Evolutionary conservation across 2,797 vertebrate genomes (phyloP), one percentile per base, ranked within the genome.

Genomic region (Hypotaenidia philippensis): DNA sequence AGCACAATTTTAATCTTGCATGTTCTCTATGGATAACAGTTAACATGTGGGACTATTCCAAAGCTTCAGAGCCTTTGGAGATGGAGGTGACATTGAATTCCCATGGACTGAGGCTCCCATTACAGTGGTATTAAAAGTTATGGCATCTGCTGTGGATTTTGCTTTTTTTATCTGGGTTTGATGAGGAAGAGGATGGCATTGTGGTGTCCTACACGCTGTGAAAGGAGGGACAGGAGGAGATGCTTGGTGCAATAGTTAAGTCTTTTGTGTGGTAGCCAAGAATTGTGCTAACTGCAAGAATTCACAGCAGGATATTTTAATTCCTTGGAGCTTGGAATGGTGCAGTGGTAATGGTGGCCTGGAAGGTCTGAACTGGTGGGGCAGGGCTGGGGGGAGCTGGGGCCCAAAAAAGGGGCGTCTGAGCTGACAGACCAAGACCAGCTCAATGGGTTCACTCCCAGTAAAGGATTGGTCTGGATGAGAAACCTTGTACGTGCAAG

Each of bases 61-160:
- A 41, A 56, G 27, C 13, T 72, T 34, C 40, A 41, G 32, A 81
- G 60, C 25, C 15, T 45, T 27, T 6, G 7, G 70, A 34, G 22
- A 13, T 11, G 29, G 23, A 1, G 4, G 26, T 31, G 52, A 23
- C 2, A 0, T 17, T 29, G 27, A 2, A 19, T 57, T 36, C 32
- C 45, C 6, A 0, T 12, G 16, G 50, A 19, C 63, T n/a, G 60
- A 56, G 34, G 40, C 6, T 65, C 26, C 41, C 1, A 0, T 36
- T 26, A 2, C 4, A 31, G 49, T 4, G 12, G 55, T 19, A 34
- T 55, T 74, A 47, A 65, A 84, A 27, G n/a, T 25, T 27, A 18
- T 16, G 41, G 40, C 63, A 84, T 82, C 41, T 95, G 87, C 78
- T 82, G 22, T 40, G n/a, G 47, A 65, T 89, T 86, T 93, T 68